Percentiles rank a stretch among this genome's conserved stretches.
phyloP scores from a whole-genome alignment of 1,140 invertebrate species.

The Idris sp. region DNA sequence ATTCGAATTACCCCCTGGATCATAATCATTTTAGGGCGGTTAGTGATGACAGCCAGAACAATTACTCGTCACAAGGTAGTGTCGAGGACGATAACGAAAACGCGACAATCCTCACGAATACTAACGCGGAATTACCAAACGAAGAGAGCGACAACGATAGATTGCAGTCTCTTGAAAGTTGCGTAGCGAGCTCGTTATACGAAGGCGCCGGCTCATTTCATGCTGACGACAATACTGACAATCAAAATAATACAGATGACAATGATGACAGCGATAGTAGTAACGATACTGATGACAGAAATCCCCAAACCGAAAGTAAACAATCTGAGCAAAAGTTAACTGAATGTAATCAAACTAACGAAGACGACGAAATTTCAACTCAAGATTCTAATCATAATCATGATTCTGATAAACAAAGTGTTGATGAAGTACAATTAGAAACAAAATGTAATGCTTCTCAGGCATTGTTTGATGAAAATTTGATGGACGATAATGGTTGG shows the following conservation, averaged over 20 bases:
- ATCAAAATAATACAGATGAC: slow-evolving; percentile 19
- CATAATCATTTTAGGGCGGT: slow-evolving; percentile 73
- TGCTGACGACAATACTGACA: slow-evolving; percentile 27
- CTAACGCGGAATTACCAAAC: slow-evolving; percentile 53
- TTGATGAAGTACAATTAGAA: slow-evolving; percentile 1
- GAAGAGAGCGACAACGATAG: slow-evolving; percentile 38
- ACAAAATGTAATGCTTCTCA: background rate
- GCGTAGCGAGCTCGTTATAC: slow-evolving; percentile 44
- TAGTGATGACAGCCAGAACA: slow-evolving; percentile 55
- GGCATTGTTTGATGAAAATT: slow-evolving; percentile 51
- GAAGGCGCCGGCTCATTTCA: slow-evolving; percentile 57
- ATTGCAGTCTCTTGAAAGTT: slow-evolving; percentile 44
- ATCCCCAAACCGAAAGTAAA: slow-evolving; percentile 3
- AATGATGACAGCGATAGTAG: slow-evolving; percentile 25
- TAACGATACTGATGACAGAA: slow-evolving; percentile 24
- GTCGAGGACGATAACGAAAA: slow-evolving; percentile 42
- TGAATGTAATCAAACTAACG: background rate
- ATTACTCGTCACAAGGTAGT: slow-evolving; percentile 44
- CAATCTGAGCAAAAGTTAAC: slow-evolving; percentile 2
- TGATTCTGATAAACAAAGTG: background rate
- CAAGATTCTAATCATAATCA: slow-evolving; percentile 3
- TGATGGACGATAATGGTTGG: slow-evolving; percentile 77
- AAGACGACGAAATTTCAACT: slow-evolving; percentile 14
- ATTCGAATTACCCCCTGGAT: slow-evolving; percentile 75
- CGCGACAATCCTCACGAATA: slow-evolving; percentile 35